Conservation (phyloP, 2,888 invertebrate genomes). For the Scaptomyza caliginosa region DNA sequence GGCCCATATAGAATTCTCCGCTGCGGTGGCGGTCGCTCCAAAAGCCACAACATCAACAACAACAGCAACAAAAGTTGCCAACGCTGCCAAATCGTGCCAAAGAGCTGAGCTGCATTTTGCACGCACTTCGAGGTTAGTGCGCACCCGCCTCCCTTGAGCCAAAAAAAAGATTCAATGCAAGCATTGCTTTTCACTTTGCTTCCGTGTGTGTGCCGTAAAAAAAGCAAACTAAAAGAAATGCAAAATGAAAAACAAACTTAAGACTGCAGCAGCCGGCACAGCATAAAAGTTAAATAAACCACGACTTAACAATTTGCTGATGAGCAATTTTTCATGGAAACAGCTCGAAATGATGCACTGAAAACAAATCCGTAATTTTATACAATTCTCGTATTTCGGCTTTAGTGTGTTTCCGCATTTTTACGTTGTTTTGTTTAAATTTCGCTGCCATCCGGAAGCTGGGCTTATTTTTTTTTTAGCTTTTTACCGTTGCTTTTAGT, state of each 20-base stretch:
- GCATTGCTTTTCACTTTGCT: constrained; percentile 34
- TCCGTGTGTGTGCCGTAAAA: constrained; percentile 65
- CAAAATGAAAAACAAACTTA: background rate
- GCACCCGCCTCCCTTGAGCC: constrained; percentile 2
- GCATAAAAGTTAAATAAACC: constrained; percentile 46
- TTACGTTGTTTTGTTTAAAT: constrained; percentile 15
- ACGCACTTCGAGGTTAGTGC: constrained; percentile 38
- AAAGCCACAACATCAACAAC: background rate
- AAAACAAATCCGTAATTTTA: constrained; percentile 35
- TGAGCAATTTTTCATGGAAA: constrained; percentile 46
- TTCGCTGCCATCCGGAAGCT: constrained; percentile 34
- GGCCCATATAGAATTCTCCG: constrained; percentile 76
- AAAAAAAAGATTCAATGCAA: constrained; percentile 30
- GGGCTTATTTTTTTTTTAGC: background rate
- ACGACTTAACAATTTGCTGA: constrained; percentile 59
- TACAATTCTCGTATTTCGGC: background rate
- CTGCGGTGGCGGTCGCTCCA: constrained; percentile 10
- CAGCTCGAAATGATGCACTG: constrained; percentile 69
- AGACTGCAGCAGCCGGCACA: constrained; percentile 21
- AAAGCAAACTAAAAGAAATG: background rate
- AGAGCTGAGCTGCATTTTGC: constrained; percentile 49
- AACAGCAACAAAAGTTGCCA: constrained; percentile 21
- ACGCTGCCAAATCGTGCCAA: constrained; percentile 50
- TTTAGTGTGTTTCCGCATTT: constrained; percentile 16
- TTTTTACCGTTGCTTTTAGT: constrained; percentile 4